phyloP scores from a whole-genome alignment of 2,797 vertebrate species.

The Poecilia velifera region DNA sequence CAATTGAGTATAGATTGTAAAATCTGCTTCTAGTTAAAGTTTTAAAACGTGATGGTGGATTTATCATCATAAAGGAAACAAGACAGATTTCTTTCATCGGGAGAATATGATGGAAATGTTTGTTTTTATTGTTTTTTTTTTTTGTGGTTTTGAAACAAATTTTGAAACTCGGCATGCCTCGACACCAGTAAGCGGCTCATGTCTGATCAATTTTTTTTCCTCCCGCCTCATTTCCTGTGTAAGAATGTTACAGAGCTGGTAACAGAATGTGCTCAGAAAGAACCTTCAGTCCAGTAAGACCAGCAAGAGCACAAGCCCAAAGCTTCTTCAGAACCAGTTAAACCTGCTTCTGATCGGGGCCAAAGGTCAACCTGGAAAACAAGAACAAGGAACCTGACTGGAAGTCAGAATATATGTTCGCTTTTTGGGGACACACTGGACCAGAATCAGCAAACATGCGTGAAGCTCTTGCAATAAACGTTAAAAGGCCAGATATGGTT shows the following conservation, averaged over 20 bases:
- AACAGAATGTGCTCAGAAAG: conserved; percentile 4
- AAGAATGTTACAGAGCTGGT: not conserved
- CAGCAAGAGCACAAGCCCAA: not conserved
- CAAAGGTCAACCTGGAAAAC: not conserved
- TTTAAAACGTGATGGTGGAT: not conserved
- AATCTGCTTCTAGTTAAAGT: not conserved
- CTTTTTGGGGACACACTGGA: not conserved
- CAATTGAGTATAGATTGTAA: not conserved
- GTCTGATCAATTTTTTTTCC: not conserved
- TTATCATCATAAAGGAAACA: not conserved
- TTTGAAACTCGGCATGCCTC: not conserved
- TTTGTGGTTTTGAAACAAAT: not conserved
- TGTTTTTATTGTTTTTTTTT: not conserved
- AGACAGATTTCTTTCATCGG: not conserved
- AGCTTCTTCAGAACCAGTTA: not conserved
- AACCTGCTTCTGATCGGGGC: not conserved
- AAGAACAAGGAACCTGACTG: not conserved
- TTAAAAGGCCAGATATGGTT: not conserved
- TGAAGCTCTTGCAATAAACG: not conserved
- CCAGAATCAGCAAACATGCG: not conserved
- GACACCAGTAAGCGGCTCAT: not conserved
- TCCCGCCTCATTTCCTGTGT: not conserved
- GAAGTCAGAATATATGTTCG: not conserved
- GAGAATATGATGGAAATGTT: not conserved
- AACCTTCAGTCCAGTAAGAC: conserved; percentile 6